Evolutionary conservation across 2,113 vertebrate species (phyloP), one percentile per base, ranked within the genome.

Genomic region (Protomyctophum bolini): DNA sequence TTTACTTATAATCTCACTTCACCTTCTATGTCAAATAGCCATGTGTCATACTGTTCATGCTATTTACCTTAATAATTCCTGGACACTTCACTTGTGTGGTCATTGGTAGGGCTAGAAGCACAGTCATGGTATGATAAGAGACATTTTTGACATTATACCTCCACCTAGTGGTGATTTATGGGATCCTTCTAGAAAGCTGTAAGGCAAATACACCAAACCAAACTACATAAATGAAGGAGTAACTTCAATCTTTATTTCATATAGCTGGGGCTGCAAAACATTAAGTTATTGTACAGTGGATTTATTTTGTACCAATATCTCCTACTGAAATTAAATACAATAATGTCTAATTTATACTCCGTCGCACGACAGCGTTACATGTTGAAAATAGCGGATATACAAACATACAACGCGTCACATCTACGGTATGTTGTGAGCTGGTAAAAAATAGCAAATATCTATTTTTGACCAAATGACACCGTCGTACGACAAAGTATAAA

Each of bases 181-280:
- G 10, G 8, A 55, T 6, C 10, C 54, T 55, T n/a, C 54, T 14
- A 55, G 11, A 33, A 28, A 54, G 21, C 48, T 29, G 9, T 11
- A 51, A 12, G 29, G 29, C 8, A 45, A 56, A 28, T 14, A 15
- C 29, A 63, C 48, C 15, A 1, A 50, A 21, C 21, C 2, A n/a
- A 58, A 21, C 21, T 58, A 70, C 45, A 56, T 2, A 41, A 59
- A 62, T 67, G 77, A 80, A 50, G 58, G 83, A 77, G 74, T 73
- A 86, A 80, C 71, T 80, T 85, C 59, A 63, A 59, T 79, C 63
- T 90, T 85, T 87, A 86, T 87, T 83, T 81, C 14, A 6, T 65
- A 65, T 72, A 70, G 63, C 50, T 62, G 71, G 75, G 76, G 66
- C 78, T 80, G 81, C 66, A 84, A 83, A 85, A 77, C 81, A 87